phyloP scores from a whole-genome alignment of 2,797 vertebrate genomes.

The Spinus olivaceus region DNA sequence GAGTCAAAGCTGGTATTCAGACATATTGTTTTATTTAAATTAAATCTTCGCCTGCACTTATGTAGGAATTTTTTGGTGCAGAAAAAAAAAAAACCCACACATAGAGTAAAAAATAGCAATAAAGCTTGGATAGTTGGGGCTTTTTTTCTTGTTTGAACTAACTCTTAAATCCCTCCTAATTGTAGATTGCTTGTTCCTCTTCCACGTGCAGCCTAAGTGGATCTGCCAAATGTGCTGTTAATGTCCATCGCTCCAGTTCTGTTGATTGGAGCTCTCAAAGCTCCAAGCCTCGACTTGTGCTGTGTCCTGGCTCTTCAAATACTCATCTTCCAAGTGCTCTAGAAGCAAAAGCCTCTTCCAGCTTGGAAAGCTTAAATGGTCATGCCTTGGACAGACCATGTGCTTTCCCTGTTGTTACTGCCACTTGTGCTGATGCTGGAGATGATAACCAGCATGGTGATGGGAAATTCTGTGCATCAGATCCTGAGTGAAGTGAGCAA shows the following conservation, averaged over 20 bases:
- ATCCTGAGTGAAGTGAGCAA: conserved; percentile 64
- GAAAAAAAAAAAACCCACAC: not conserved
- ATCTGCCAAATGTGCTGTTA: conserved; percentile 72
- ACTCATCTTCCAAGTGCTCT: conserved; percentile 50
- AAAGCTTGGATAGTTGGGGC: not conserved
- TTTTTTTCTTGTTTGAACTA: conserved; percentile 26
- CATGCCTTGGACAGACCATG: not conserved
- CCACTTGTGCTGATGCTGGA: conserved; percentile 57
- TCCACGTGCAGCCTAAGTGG: conserved; percentile 82
- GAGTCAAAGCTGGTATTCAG: not conserved
- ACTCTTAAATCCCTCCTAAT: conserved; percentile 45
- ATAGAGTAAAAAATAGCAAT: not conserved
- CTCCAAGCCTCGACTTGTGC: conserved; percentile 68
- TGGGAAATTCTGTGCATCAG: not conserved
- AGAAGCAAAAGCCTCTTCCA: conserved; percentile 51
- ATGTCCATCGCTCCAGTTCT: conserved; percentile 83
- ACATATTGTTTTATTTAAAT: not conserved
- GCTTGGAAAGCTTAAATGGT: conserved; percentile 37
- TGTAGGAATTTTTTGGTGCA: not conserved
- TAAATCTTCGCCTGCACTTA: not conserved
- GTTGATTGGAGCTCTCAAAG: conserved; percentile 77
- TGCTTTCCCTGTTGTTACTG: conserved; percentile 1
- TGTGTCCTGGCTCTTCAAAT: conserved; percentile 71
- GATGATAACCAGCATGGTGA: conserved; percentile 25
- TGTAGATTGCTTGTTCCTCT: conserved; percentile 84